phyloP scores from a whole-genome alignment of 2,888 invertebrate species.

The Ischnus inquisitorius region DNA sequence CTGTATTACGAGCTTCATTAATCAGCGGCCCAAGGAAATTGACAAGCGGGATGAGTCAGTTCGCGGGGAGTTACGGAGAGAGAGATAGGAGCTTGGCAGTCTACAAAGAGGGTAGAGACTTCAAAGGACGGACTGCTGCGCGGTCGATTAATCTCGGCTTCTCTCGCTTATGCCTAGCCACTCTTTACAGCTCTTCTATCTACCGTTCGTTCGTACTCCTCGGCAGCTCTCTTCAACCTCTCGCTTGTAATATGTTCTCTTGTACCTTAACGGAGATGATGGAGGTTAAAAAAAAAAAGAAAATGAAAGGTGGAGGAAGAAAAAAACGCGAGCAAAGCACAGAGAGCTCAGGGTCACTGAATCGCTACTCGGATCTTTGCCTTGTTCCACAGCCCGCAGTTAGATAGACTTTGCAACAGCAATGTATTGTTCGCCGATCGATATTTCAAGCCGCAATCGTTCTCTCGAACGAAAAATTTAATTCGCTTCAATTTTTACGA shows the following conservation, averaged over 20 bases:
- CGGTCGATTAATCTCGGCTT: slow-evolving; percentile 78
- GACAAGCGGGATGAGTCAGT: slow-evolving; percentile 72
- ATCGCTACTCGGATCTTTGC: slow-evolving; percentile 35
- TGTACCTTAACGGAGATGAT: slow-evolving; percentile 39
- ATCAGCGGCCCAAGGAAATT: slow-evolving; percentile 78
- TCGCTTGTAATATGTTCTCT: slow-evolving; percentile 51
- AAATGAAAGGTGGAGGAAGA: neutral
- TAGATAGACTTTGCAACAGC: neutral
- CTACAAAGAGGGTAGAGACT: slow-evolving; percentile 75
- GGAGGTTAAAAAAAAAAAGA: slow-evolving; percentile 41
- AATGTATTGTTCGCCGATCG: neutral
- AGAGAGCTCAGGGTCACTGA: slow-evolving; percentile 55
- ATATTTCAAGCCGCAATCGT: neutral
- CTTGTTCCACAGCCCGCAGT: neutral
- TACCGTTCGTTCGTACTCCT: slow-evolving; percentile 45
- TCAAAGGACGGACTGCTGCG: slow-evolving; percentile 76
- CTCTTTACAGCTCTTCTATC: slow-evolving; percentile 30
- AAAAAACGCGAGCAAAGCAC: slow-evolving; percentile 30
- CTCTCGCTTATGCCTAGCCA: slow-evolving; percentile 52
- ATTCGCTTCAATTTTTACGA: too few species aligned
- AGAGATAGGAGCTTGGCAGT: slow-evolving; percentile 27
- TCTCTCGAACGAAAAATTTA: neutral
- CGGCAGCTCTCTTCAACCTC: slow-evolving; percentile 32
- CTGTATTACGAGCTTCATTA: slow-evolving; percentile 79
- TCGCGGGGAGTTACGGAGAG: slow-evolving; percentile 32